phyloP scores from a whole-genome alignment of 30 jellyfish, hydroid and myxozoan species.

The Pelagia noctiluca region DNA sequence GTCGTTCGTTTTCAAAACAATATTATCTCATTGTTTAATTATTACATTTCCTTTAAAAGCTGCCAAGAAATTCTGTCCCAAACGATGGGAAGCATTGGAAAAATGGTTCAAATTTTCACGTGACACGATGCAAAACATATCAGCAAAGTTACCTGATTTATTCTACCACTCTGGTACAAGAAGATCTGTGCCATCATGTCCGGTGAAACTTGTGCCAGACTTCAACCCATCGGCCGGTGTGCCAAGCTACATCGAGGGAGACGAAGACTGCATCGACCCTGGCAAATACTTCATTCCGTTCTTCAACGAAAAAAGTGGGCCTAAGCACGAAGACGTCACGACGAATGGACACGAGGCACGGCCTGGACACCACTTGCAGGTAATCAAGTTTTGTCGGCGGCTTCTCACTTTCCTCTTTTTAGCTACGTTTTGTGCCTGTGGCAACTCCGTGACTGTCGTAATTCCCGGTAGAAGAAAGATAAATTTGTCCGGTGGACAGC shows the following conservation, averaged over 20 bases:
- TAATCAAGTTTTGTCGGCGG: too few species aligned
- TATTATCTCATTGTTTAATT: neutral
- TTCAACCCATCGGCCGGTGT: conserved; percentile 92
- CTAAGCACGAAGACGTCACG: conserved; percentile 73
- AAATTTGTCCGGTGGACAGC: too few species aligned
- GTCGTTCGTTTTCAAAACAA: too few species aligned
- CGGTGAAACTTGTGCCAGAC: conserved; percentile 76
- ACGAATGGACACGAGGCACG: conserved; percentile 92
- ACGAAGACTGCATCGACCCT: conserved; percentile 74
- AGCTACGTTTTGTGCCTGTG: too few species aligned
- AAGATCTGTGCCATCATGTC: conserved; percentile 79
- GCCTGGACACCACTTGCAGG: conserved; percentile 96
- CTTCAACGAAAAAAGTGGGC: conserved; percentile 85
- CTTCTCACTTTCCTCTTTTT: too few species aligned
- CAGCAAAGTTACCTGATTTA: conserved; percentile 38
- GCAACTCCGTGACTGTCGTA: too few species aligned
- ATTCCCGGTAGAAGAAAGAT: too few species aligned
- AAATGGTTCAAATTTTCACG: conserved; percentile 67
- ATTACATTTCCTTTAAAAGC: conserved; percentile 17
- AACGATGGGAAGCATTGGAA: conserved; percentile 83
- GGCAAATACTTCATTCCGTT: conserved; percentile 85
- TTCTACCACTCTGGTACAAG: conserved; percentile 64
- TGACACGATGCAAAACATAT: conserved; percentile 58
- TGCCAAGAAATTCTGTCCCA: conserved; percentile 71
- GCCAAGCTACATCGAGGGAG: conserved; percentile 90